Percentiles rank a stretch among this genome's conserved stretches.
phyloP scores from a whole-genome alignment of 2,797 vertebrate genomes.

The Potorous gilbertii region DNA sequence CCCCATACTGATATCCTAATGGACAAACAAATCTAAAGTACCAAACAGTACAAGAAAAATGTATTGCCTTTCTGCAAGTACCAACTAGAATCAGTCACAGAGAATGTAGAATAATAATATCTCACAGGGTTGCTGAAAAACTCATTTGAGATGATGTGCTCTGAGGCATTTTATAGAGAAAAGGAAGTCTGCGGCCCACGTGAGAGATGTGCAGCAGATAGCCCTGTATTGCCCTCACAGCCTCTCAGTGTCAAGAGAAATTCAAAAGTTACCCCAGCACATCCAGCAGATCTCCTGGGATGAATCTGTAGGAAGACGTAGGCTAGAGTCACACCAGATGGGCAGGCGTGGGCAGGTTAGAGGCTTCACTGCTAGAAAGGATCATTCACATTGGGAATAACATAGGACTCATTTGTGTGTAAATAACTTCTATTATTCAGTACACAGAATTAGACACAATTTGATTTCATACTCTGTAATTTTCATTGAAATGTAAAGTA shows the following conservation, averaged over 20 bases:
- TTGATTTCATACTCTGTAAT: too few relatives aligned
- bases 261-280: neutral
- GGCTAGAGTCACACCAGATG: neutral
- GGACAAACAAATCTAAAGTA: neutral
- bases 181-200: neutral
- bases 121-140: neutral
- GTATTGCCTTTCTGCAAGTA: conserved; percentile 7
- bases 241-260: neutral
- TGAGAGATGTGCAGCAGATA: neutral
- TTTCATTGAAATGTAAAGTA: neutral
- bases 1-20: neutral
- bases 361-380: too few relatives aligned
- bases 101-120: neutral
- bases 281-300: neutral
- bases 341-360: neutral
- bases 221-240: neutral
- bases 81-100: neutral
- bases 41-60: conserved; percentile 7
- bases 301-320: neutral
- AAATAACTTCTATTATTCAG: too few relatives aligned
- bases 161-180: neutral
- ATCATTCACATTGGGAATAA: too few relatives aligned
- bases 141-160: neutral
- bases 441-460: too few relatives aligned
- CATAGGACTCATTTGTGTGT: too few relatives aligned